Conservation (phyloP, 2,797 vertebrate species). For the Macropodus opercularis region DNA sequence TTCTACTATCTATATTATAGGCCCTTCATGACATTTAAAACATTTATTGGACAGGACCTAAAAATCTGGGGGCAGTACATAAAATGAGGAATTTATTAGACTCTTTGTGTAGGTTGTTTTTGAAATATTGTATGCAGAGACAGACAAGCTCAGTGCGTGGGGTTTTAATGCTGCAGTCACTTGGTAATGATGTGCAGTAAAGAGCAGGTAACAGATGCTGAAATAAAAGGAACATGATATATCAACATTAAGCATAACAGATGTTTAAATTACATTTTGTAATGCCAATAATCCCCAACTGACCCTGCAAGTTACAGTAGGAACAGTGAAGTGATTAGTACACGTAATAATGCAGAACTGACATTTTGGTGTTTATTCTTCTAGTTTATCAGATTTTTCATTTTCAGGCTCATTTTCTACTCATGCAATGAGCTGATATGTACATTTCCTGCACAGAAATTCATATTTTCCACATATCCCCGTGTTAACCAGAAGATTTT, state of each 20-base stretch:
- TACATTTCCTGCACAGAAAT: constrained; percentile 25
- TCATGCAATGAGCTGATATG: constrained; percentile 21
- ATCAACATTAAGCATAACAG: constrained; percentile 76
- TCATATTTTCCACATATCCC: constrained; percentile 33
- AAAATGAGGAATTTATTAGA: constrained; percentile 96
- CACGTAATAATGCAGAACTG: constrained; percentile 16
- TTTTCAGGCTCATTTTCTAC: constrained; percentile 38
- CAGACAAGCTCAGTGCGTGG: constrained; percentile 71
- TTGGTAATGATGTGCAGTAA: constrained; percentile 64
- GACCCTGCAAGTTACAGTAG: constrained; percentile 52
- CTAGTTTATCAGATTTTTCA: constrained; percentile 29
- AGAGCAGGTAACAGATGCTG: constrained; percentile 72
- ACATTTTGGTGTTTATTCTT: constrained; percentile 13
- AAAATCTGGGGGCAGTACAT: constrained; percentile 96
- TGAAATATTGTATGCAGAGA: constrained; percentile 83
- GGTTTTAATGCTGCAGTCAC: constrained; percentile 54
- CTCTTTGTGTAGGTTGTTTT: constrained; percentile 86
- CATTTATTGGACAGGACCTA: constrained; percentile 98
- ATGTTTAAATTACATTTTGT: constrained; percentile 77
- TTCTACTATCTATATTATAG: constrained; percentile 91
- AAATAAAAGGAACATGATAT: constrained; percentile 74
- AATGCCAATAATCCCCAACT: constrained; percentile 72
- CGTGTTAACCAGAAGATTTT: constrained; percentile 41
- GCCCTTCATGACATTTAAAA: constrained; percentile 98
- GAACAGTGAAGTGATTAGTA: constrained; percentile 51